Base-by-base conservation (phyloP, 1,140 invertebrate genomes). In the Euura saliciscinereae region DNA sequence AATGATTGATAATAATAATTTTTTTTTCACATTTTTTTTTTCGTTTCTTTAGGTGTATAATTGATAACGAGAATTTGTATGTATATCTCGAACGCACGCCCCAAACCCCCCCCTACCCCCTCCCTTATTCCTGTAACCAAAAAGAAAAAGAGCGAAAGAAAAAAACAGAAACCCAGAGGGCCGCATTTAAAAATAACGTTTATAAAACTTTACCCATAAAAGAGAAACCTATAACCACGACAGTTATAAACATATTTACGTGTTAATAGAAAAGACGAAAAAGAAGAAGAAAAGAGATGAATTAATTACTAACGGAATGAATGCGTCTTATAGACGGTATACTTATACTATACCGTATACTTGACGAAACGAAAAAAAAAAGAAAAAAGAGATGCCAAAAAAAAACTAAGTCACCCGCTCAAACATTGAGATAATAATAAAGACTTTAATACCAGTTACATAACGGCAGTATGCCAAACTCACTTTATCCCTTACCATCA, bases 371-470 rank as follows among this genome's bases (percentile, higher is more conserved):
- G 10, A 72, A 69, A 10, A 69, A 45, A 70, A 44, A 65, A 64
- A 51, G 42, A 66, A 69, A 77, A 77, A 76, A 42, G 73, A 75
- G 75, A 78, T 78, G 72, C 66, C 75, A 44, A 69, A 77, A 77
- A 73, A 10, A 74, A 77, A 74, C 73, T 77, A 81, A 81, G 76
- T 77, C 77, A 81, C 71, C 74, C 77, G 77, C 79, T 82, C 79
- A 83, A 81, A 80, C 79, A 80, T 76, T 79, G 80, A 83, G 78
- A 82, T 80, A 80, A 80, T 82, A 83, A 83, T 80, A 81, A 83
- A 83, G 79, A 82, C 77, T 83, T 83, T 82, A 83, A 82, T 79
- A 81, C 78, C 76, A 83, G 80, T 80, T 80, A 83, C 71, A 76
- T 79, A 82, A 79, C 66, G 77, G 77, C 77, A 43, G 64, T 28